Evolutionary conservation across 1,140 invertebrate genomes (phyloP), one percentile per base, ranked within the genome.

Genomic region (Pseudachorutes palmiensis): DNA sequence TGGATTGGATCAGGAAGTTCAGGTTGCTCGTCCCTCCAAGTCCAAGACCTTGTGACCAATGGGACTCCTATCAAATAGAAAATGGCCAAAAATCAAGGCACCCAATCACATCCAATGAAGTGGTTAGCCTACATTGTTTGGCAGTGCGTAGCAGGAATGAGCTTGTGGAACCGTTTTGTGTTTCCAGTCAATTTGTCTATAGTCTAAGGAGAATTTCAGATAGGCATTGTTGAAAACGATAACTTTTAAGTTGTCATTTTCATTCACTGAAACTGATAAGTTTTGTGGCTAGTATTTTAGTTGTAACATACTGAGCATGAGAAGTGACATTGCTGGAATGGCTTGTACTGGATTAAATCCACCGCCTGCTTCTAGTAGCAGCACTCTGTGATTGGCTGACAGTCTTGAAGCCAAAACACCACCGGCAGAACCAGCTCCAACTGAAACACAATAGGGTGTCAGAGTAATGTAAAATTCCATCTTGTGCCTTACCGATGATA

Each of bases 1-100:
- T 77, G 1, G 83, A 80, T 72, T 87, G 86, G 1, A 84, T 78
- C 82, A 88, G 84, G 32, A 80, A 83, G 74, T 88, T 88, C 16
- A 87, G 77, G 1, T 83, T 79, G 5, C 82, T 83, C 28, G 80
- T 81, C 12, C 86, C 86, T 30, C 85, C 86, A 72, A 81, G 69
- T 49, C 80, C 80, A 66, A 78, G 80, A 9, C 80, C 80, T 64
- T 81, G 79, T 12, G 80, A 76, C 77, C 78, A 80, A 61, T 74
- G 72, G 31, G 74, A 77, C 61, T 75, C 71, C 71, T 65, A 32
- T 33, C 30, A 33, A 24, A 49, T 58, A 69, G 19, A 61, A 62
- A n/a, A n/a, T n/a, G n/a, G n/a, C n/a, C n/a, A n/a, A n/a, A n/a
- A n/a, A n/a, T n/a, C n/a, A n/a, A n/a, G n/a, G n/a, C n/a, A n/a